Base-by-base conservation (phyloP, 2,888 invertebrate genomes). In the Cyclophora albipunctata region DNA sequence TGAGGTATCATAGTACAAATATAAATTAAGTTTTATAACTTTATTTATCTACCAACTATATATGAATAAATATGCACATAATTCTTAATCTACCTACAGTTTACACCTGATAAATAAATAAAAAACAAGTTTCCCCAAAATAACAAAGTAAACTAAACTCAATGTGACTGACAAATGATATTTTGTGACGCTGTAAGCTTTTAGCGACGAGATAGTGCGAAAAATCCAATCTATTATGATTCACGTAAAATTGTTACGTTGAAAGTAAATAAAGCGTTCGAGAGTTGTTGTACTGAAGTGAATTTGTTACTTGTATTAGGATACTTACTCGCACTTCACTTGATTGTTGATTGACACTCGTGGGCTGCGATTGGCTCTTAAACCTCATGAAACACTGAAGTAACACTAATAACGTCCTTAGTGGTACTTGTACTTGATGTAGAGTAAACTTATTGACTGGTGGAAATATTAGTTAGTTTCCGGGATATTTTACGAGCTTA, bases 211-310 rank as follows among this genome's bases (percentile, higher is more conserved):
- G 60, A 57, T 61, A 49, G 57, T 60, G 59, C 66, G 68, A 70
- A 67, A 71, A 75, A 81, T 81, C 73, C 69, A 77, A 79, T 82
- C 68, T 76, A 67, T 73, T 63, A 37, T 37, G 37, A 37, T 37
- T 68, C 63, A 47, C 53, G 53, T 45, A 59, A 60, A 63, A 62
- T 52, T 60, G 52, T 49, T 54, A 48, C 53, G 42, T 33, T 40
- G 46, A 53, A 5, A 37, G 37, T 37, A 37, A 5, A 37, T 5
- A 5, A 37, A 37, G 37, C 5, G 37, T 37, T 37, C 20, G 37
- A 37, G 5, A 37, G 37, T 37, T 37, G 37, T 37, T 2, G 37
- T 5, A 5, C 2, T 4, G 5, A 37, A 37, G 37, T 37, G 37
- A 37, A 37, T 37, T 37, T 37, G 37, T 37, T 5, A 5, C 37